Evolutionary conservation across 2,888 invertebrate species (phyloP), one percentile per base, ranked within the genome.

Genomic region (Synanthedon myopaeformis): DNA sequence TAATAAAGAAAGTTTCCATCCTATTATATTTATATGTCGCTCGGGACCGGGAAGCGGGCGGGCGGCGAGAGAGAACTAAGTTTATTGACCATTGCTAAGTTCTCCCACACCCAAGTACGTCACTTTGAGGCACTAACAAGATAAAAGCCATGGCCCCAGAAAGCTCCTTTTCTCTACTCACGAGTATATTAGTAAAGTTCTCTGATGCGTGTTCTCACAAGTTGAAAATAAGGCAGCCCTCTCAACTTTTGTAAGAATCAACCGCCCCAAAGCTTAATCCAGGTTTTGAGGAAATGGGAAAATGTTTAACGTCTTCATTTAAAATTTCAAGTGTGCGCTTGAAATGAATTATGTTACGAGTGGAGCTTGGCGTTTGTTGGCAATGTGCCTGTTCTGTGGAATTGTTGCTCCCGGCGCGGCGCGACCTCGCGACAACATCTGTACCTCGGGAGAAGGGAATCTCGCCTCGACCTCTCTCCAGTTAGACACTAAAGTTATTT

Each of bases 171-270:
- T 74, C 72, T 67, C 73, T 64, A 80, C 82, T 84, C 83, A 85
- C 84, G 83, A 78, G 74, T 61, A 76, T 83, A 85, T 85, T 84
- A 78, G 74, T 61, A 76, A 85, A 84, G 76, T 83, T 52, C 56
- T 70, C 72, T 72, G 77, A 81, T 81, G 81, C 79, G 80, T 81
- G 80, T 73, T 72, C 74, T 69, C 69, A 66, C 70, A 74, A 77
- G 65, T 74, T 72, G 35, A 45, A 45, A 45, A 45, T 45, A 45
- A 45, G 13, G 45, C 13, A n/a, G 13, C 5, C 6, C n/a, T 8
- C 14, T 12, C 45, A 45, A 45, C 14, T 45, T 45, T 45, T 45
- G 5, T 45, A 10, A 13, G n/a, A 45, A n/a, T 45, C 14, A 14
- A 13, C 14, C 14, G 45, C n/a, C 6, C 14, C 45, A 14, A 62